A percentile compares a stretch with the other conserved stretches of the same genome.
phyloP scores from a whole-genome alignment of 2,113 vertebrate species.

The Crotalus viridis region DNA sequence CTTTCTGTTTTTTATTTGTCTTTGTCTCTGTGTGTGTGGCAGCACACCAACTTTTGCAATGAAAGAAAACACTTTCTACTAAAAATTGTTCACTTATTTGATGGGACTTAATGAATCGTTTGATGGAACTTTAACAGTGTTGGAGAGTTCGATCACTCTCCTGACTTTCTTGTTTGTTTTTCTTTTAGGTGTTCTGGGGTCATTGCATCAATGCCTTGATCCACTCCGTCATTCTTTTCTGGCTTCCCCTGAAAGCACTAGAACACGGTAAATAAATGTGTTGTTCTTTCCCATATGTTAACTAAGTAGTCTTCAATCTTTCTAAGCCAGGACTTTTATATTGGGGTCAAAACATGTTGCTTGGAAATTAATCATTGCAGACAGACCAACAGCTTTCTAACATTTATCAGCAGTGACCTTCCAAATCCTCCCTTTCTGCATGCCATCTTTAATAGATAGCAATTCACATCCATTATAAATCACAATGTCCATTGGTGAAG shows the following conservation, averaged over 20 bases:
- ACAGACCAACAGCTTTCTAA: conserved; percentile 33
- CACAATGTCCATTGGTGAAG: not conserved
- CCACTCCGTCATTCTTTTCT: conserved; percentile 98
- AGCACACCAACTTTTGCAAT: not conserved
- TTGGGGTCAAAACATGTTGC: conserved; percentile 38
- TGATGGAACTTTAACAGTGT: conserved; percentile 59
- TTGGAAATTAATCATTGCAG: conserved; percentile 43
- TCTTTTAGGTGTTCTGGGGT: conserved; percentile 95
- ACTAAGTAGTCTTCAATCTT: conserved; percentile 37
- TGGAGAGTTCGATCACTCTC: conserved; percentile 65
- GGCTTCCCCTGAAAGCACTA: conserved; percentile 95
- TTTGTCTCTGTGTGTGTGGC: not conserved
- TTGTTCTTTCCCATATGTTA: conserved; percentile 52
- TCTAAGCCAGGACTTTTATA: conserved; percentile 29
- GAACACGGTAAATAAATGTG: conserved; percentile 85
- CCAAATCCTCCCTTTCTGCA: conserved; percentile 38
- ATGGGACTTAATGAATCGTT: conserved; percentile 38
- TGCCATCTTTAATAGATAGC: conserved; percentile 31
- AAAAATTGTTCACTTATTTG: not conserved
- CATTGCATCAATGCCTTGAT: conserved; percentile 99
- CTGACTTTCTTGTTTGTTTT: conserved; percentile 71
- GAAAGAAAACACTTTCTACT: not conserved
- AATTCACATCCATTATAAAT: conserved; percentile 27
- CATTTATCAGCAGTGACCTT: conserved; percentile 36
- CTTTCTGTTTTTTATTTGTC: conserved; percentile 4